A percentile compares a stretch with the other conserved stretches of the same genome.
Evolutionary conservation across 2,888 invertebrate species (phyloP).

Genomic region (Drosophila quinaria): DNA sequence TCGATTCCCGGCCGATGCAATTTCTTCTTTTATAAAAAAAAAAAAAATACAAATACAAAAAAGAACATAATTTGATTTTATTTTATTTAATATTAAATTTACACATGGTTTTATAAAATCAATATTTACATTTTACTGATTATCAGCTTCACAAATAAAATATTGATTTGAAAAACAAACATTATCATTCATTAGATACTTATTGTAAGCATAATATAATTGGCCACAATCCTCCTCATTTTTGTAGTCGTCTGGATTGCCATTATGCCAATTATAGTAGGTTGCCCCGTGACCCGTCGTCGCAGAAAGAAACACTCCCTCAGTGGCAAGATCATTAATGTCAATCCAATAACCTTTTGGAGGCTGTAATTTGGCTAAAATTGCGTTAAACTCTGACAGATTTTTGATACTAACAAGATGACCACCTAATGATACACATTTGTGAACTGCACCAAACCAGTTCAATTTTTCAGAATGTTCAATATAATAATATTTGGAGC

Average conservation of each 20-base stretch:
- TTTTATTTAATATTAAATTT: not conserved
- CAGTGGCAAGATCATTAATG: slow-evolving; percentile 4
- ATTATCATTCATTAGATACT: slow-evolving; percentile 16
- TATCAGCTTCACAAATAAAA: slow-evolving; percentile 8
- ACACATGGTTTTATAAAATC: not conserved
- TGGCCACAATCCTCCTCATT: slow-evolving; percentile 4
- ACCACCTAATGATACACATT: not conserved
- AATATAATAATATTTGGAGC: slow-evolving; percentile 21
- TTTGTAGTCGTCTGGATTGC: not conserved
- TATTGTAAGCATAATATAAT: not conserved
- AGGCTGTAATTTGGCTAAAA: not conserved
- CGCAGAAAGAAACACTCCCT: not conserved
- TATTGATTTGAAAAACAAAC: not conserved
- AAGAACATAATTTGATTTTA: not conserved
- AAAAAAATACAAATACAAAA: too few relatives aligned
- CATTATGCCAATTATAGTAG: slow-evolving; percentile 5
- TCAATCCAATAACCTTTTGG: slow-evolving; percentile 3
- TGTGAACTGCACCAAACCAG: slow-evolving; percentile 16
- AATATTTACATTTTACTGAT: not conserved
- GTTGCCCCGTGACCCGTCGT: not conserved
- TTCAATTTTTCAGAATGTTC: slow-evolving; percentile 5
- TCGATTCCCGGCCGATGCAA: slow-evolving; percentile 59
- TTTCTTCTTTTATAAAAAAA: too few relatives aligned
- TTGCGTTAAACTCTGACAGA: slow-evolving; percentile 3
- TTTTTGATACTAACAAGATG: slow-evolving; percentile 21